Conservation (phyloP, 2,888 invertebrate species). For the Zygothrica quintamaculata region DNA sequence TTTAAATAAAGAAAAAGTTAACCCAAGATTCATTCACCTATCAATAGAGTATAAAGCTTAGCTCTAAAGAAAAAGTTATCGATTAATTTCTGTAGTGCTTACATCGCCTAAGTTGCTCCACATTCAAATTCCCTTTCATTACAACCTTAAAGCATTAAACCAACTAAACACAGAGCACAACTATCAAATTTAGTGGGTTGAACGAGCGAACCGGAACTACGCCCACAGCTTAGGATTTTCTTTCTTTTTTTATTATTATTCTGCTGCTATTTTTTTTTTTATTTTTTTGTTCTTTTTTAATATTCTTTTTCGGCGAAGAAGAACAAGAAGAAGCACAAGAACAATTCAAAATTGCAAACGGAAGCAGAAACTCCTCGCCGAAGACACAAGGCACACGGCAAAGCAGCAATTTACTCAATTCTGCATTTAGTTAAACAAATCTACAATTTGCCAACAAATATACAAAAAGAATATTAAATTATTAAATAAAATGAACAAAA, state of each 20-base stretch:
- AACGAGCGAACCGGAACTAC: conserved; percentile 70
- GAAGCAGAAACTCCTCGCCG: conserved; percentile 37
- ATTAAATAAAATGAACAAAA: conserved; percentile 8
- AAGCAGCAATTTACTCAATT: conserved; percentile 15
- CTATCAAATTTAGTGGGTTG: conserved; percentile 52
- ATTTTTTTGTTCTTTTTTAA: conserved; percentile 4
- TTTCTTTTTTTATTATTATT: conserved; percentile 1
- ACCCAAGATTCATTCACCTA: too few species aligned
- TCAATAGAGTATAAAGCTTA: too few species aligned
- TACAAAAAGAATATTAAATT: background rate
- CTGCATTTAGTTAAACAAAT: conserved; percentile 38
- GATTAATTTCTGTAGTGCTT: conserved; percentile 1
- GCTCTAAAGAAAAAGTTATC: too few species aligned
- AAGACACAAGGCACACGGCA: conserved; percentile 15
- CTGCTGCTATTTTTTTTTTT: conserved; percentile 10
- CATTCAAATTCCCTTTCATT: background rate
- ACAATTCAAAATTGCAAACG: conserved; percentile 52
- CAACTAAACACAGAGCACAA: conserved; percentile 28
- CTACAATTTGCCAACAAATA: conserved; percentile 20
- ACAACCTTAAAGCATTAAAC: conserved; percentile 25
- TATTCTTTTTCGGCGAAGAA: conserved; percentile 1
- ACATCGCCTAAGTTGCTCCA: too few species aligned
- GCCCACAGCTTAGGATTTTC: conserved; percentile 60
- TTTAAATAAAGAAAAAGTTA: too few species aligned
- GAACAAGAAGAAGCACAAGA: too few species aligned